Evolutionary conservation across 1,140 invertebrate species (phyloP), one percentile per base, ranked within the genome.

Genomic region (Penaeus indicus): DNA sequence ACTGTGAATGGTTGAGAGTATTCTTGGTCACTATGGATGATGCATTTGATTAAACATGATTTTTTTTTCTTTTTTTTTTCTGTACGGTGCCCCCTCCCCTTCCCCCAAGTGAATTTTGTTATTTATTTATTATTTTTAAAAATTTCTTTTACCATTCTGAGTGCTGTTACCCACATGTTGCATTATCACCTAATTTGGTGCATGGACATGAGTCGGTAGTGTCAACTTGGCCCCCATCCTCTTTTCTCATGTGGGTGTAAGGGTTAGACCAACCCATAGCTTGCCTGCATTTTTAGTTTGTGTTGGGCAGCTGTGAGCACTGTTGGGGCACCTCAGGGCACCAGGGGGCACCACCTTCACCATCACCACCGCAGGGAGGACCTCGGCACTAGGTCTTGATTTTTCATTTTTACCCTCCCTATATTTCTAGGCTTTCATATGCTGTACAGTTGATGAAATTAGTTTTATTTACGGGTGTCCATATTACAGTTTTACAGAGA

Each of bases 401-500:
- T 64, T 84, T 83, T 69, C 64, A 32, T 42, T 42, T 61, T 54
- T 11, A 54, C 54, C 64, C 47, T 32, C 82, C 82, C 82, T 69
- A 84, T 67, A 84, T 80, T 67, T 84, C 47, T 86, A 79, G 85
- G 61, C 62, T 86, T 78, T 86, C 60, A 79, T 64, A 64, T 79
- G 62, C 75, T 86, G 85, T 86, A 79, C 72, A 86, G 72, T 54
- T 62, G 60, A 86, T 42, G 75, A 61, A 77, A 47, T 84, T 63
- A 69, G 25, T 75, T 61, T 85, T 78, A 54, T 54, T 78, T 85
- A 78, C 69, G 75, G 75, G 84, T 77, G 69, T 78, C 84, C 84
- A 85, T 62, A 67, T 47, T 84, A 84, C 62, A 84, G 78, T 84
- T 85, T 77, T 85, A 85, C 84, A 85, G 84, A 78, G 78, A 38